Percentiles rank a stretch among this genome's conserved stretches.
Evolutionary conservation across 2,113 vertebrate species (phyloP).

Genomic region (human (Homo sapiens)): DNA sequence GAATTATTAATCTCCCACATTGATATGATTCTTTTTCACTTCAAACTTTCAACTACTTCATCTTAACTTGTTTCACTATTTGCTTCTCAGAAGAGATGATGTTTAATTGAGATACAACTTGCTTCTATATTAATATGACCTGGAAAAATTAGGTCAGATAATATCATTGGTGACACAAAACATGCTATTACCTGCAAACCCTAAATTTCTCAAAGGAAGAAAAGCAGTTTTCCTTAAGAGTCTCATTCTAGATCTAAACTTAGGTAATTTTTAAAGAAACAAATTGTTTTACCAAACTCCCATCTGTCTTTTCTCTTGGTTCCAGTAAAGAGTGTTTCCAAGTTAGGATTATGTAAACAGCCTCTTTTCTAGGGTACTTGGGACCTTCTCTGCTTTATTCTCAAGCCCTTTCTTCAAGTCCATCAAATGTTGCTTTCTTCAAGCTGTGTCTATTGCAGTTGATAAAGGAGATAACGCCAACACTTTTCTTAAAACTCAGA

Average conservation of each 20-base stretch:
- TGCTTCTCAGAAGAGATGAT: not conserved
- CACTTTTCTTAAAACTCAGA: not conserved
- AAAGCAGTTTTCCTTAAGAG: not conserved
- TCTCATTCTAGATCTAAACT: constrained; percentile 11
- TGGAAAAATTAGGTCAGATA: not conserved
- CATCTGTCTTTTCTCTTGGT: not conserved
- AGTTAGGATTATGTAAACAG: not conserved
- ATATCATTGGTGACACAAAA: not conserved
- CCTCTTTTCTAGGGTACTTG: not conserved
- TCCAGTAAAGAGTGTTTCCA: not conserved
- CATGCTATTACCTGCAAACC: not conserved
- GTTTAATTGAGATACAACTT: constrained; percentile 9
- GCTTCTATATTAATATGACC: not conserved
- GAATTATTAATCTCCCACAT: not conserved
- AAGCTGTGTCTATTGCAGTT: not conserved
- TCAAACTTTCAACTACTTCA: not conserved
- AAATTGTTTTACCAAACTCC: not conserved
- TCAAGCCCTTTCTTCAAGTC: not conserved
- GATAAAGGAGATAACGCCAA: not conserved
- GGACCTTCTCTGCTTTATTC: not conserved
- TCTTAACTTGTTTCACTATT: not conserved
- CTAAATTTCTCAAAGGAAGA: constrained; percentile 7
- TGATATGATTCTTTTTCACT: not conserved
- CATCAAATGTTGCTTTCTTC: not conserved
- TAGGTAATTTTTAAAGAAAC: not conserved